Percentiles rank a stretch among this genome's conserved stretches.
Evolutionary conservation across 2,797 vertebrate species (phyloP).

Genomic region (Masticophis lateralis): DNA sequence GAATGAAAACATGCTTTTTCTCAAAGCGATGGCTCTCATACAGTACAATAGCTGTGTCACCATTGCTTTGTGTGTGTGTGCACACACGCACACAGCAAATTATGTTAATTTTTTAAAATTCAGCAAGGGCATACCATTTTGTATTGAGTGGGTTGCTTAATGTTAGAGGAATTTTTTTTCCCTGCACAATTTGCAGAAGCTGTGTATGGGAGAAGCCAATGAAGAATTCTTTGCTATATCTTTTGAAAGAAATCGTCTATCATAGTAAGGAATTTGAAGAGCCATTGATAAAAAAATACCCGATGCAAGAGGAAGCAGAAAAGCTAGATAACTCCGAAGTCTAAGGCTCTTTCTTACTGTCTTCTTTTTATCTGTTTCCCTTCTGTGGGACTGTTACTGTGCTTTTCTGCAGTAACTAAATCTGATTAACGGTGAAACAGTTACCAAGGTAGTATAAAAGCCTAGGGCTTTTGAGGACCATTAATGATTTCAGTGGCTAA

Average conservation of each 20-base stretch:
- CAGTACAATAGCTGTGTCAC: neutral
- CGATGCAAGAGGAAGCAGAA: constrained; percentile 6
- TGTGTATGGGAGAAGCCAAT: neutral
- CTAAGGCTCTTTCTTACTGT: neutral
- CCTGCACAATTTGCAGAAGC: neutral
- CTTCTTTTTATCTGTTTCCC: neutral
- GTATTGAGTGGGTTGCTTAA: neutral
- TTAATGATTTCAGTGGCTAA: neutral
- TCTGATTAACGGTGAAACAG: neutral
- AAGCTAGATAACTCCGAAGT: neutral
- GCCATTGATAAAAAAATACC: neutral
- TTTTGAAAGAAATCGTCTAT: neutral
- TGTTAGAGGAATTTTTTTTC: neutral
- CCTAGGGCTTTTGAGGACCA: neutral
- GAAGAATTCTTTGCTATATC: neutral
- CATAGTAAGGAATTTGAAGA: neutral
- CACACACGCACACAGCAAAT: neutral
- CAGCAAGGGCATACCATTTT: neutral
- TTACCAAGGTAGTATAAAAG: neutral
- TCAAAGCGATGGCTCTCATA: neutral
- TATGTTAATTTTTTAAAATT: neutral
- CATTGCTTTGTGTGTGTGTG: neutral
- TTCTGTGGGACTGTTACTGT: neutral
- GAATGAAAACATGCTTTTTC: neutral
- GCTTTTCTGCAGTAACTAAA: neutral